These are phyloP conservation scores for Imbricaverruca yamaguchii DNA, from an alignment of 2,888 invertebrate genomes.

Conservation along the genomic window DNA sequence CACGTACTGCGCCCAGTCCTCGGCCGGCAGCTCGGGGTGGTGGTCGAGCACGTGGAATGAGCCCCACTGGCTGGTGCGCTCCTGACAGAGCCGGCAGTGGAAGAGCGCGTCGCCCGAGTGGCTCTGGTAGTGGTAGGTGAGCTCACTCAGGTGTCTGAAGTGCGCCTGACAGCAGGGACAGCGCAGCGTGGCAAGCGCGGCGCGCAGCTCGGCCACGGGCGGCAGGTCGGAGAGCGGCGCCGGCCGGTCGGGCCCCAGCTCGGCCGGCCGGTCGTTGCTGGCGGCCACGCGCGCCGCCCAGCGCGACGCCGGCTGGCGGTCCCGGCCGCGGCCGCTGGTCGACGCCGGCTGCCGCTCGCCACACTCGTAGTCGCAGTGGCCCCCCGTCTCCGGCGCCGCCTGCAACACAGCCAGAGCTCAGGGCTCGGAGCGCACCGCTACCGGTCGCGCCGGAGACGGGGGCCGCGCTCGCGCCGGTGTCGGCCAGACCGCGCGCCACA, in stretches of 20 bases:
- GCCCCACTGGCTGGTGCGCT: constrained; percentile 9
- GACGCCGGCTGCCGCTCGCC: background rate
- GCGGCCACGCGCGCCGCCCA: background rate
- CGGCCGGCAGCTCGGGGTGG: background rate
- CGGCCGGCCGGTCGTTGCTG: background rate
- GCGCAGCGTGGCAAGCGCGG: background rate
- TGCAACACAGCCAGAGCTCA: background rate
- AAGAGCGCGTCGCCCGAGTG: constrained; percentile 7
- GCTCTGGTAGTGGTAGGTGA: constrained; percentile 16
- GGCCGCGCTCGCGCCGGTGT: no score
- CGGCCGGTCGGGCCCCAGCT: background rate
- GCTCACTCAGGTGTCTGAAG: background rate
- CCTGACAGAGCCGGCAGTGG: background rate
- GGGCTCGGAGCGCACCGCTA: no score
- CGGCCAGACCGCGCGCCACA: no score
- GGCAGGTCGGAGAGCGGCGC: background rate
- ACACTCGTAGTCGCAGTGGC: background rate
- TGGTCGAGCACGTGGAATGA: background rate
- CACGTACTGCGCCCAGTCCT: background rate
- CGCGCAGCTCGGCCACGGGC: background rate
- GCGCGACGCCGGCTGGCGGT: background rate
- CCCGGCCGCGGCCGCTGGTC: background rate
- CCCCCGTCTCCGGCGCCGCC: constrained; percentile 5
- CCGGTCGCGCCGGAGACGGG: no score
- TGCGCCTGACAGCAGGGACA: constrained; percentile 3